Base-by-base conservation (phyloP, 1,140 invertebrate species). In the Camponotus vicinus region DNA sequence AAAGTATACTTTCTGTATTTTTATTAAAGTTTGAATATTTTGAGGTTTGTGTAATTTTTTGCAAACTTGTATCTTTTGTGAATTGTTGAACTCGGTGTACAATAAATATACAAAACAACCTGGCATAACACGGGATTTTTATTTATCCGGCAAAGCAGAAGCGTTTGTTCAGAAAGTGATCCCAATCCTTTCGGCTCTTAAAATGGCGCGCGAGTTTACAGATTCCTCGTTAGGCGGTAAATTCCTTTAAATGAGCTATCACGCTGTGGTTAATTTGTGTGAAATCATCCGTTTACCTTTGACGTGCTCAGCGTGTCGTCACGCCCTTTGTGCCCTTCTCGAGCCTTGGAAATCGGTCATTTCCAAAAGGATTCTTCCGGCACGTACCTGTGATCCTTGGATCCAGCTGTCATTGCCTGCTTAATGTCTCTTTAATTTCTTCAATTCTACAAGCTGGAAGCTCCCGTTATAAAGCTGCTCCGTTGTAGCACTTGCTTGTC, bases 251-350 rank as follows among this genome's bases (percentile, higher is more conserved):
- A 15, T 57, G 27, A n/a, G 9, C 45, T 49, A 21, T 9, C 55
- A 69, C 42, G 67, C 61, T 91, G 79, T 70, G 88, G 57, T 90
- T 90, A 90, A 92, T 91, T 92, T 90, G 83, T 85, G 91, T 90
- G 84, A 90, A 92, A 92, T 91, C 89, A 85, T 18, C 64, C 88
- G 83, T 86, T 92, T 90, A 84, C 80, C 84, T 84, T 82, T 73
- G 63, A 84, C 87, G 42, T 73, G 84, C 61, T 78, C 86, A 86
- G 63, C 85, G 85, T 87, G 88, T 83, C 85, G 85, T 86, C 90
- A 92, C 88, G 85, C 86, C 85, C 91, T 89, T 92, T 91, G 70
- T 91, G n/a, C 49, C 42, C 8, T 45, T 73, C 75, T 57, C 34
- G n/a, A 70, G 21, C 32, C 75, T 82, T 86, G 63, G 42, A 88